Base-by-base conservation (phyloP, 2,888 invertebrate genomes). In the Salpingus planirostris region DNA sequence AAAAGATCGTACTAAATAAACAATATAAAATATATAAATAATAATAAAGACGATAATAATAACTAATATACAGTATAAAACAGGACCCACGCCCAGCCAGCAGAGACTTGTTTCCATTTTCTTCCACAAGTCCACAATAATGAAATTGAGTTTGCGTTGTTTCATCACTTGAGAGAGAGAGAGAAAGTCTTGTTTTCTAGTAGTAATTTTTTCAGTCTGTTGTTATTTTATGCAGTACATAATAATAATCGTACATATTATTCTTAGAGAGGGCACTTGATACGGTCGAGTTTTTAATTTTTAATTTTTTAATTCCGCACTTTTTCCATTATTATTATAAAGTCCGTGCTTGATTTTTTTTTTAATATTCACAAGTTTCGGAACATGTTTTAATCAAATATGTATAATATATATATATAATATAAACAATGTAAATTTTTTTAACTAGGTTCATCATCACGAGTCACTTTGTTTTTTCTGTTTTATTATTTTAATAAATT, bases 351-450 rank as follows among this genome's bases (percentile, higher is more conserved):
- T n/a, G n/a, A n/a, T n/a, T n/a, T n/a, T n/a, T n/a, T n/a, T n/a
- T n/a, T n/a, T n/a, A n/a, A n/a, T n/a, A n/a, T n/a, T 41, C 50
- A 47, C 47, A 51, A 49, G 47, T 46, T 43, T 55, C 50, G 50
- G 43, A 46, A 42, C 40, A 41, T 48, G 49, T 54, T 54, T 56
- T 44, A 48, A 54, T 55, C 47, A 50, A 52, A 50, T 53, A 53
- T 58, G 53, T 57, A 55, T 47, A 47, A 46, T 49, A 45, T 38
- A 31, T 47, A 46, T 57, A 51, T 55, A 59, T 60, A 60, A 59
- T 62, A 62, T 61, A 62, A 61, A 61, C 61, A 60, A 59, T 57
- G 11, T 59, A 59, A 61, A 63, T 61, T 60, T 62, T 60, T 56
- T 57, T 55, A 59, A 55, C 60, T 59, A 62, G 46, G 50, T 50